Percentiles rank a stretch among this genome's conserved stretches.
Evolutionary conservation across 2,797 vertebrate genomes (phyloP).

Genomic region (Protosalanx chinensis): DNA sequence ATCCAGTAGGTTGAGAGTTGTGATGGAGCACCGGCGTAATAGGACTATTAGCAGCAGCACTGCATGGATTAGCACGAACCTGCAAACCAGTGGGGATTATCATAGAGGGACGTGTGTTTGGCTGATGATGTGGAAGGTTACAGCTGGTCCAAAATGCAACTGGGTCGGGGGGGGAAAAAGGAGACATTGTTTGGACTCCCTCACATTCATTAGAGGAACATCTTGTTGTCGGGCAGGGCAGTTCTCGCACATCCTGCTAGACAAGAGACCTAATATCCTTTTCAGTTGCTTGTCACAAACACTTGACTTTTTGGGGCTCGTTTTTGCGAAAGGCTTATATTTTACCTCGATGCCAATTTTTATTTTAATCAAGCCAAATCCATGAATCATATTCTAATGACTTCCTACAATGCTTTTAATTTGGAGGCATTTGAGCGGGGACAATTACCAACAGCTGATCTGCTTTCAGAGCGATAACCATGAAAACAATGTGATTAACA

Average conservation of each 20-base stretch:
- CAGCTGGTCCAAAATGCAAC: neutral
- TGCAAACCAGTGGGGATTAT: neutral
- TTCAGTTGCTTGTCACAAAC: neutral
- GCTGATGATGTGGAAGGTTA: neutral
- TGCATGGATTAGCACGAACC: neutral
- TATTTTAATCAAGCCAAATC: neutral
- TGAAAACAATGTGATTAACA: neutral
- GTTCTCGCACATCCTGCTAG: neutral
- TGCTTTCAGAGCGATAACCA: neutral
- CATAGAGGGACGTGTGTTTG: neutral
- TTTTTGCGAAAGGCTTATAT: neutral
- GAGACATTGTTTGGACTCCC: too few species aligned
- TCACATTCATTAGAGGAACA: slow-evolving; percentile 3
- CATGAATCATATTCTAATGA: neutral
- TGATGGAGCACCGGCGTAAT: neutral
- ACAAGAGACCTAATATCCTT: neutral
- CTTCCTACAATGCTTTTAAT: neutral
- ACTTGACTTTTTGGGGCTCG: neutral
- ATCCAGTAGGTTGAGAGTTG: neutral
- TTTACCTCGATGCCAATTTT: neutral
- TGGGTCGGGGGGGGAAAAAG: neutral
- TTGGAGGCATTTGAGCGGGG: neutral
- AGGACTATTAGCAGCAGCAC: neutral
- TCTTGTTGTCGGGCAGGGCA: neutral
- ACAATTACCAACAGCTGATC: neutral